These are phyloP conservation scores for Nettapus auritus DNA, from an alignment of 2,113 vertebrate genomes.

Conservation along the genomic window DNA sequence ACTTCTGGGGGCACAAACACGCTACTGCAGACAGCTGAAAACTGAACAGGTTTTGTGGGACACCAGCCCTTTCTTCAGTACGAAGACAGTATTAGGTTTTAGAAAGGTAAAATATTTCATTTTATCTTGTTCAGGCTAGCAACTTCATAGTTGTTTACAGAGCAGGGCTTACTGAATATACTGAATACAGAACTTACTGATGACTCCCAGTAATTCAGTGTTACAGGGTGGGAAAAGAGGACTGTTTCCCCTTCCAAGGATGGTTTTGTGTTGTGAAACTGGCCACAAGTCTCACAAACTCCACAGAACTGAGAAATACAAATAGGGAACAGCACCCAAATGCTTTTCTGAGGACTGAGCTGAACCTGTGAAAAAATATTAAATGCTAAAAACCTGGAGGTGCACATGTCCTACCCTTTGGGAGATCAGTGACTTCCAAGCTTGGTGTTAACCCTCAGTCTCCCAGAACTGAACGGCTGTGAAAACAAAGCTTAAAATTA, in stretches of 20 bases:
- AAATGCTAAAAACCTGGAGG: accelerated
- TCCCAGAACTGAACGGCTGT: neutral
- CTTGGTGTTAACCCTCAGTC: accelerated
- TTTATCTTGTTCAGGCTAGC: neutral
- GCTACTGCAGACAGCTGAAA: neutral
- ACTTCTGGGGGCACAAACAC: neutral
- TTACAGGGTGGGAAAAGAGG: neutral
- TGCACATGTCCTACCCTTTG: neutral
- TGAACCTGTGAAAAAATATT: neutral
- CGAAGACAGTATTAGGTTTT: neutral
- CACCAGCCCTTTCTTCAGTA: neutral
- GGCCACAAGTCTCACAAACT: neutral
- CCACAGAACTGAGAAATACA: neutral
- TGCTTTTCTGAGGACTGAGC: neutral
- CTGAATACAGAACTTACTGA: neutral
- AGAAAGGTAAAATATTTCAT: neutral
- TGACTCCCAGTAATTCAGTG: neutral
- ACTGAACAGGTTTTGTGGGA: neutral
- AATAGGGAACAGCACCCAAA: neutral
- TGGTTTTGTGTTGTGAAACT: neutral
- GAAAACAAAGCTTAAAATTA: neutral
- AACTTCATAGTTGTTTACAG: neutral
- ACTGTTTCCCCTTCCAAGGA: neutral
- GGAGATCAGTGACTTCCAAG: neutral
- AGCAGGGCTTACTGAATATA: no score